phyloP scores from a whole-genome alignment of 1,140 invertebrate species.

The Hyles euphorbiae region DNA sequence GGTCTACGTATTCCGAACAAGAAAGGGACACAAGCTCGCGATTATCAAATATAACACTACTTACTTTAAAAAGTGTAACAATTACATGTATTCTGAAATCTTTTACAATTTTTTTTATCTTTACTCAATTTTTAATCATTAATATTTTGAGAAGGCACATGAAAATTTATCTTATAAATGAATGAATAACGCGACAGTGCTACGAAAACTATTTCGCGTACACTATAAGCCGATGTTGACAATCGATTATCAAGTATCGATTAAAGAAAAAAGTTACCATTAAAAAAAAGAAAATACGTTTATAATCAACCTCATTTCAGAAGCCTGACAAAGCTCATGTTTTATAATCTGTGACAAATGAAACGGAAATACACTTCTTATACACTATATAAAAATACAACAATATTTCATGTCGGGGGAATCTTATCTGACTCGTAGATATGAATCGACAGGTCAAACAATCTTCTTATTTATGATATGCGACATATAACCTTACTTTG shows the following conservation, averaged over 20 bases:
- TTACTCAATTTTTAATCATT: constrained; percentile 38
- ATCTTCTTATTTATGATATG: constrained; percentile 6
- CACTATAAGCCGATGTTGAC: too few relatives aligned
- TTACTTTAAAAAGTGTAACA: constrained; percentile 52
- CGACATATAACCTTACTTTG: constrained; percentile 6
- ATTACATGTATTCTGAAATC: constrained; percentile 57
- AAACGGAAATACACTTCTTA: constrained; percentile 29
- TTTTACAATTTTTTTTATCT: constrained; percentile 42
- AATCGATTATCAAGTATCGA: too few relatives aligned
- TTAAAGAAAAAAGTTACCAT: too few relatives aligned
- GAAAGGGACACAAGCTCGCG: constrained; percentile 22
- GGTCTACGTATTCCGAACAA: constrained; percentile 23
- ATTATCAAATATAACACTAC: constrained; percentile 50
- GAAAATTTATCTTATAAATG: constrained; percentile 61
- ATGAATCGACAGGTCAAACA: neutral
- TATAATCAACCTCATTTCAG: too few relatives aligned
- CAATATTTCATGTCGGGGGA: constrained; percentile 42
- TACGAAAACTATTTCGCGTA: constrained; percentile 5
- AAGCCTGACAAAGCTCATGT: too few relatives aligned
- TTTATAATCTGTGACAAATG: too few relatives aligned
- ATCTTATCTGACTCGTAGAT: neutral
- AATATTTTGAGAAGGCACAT: constrained; percentile 68
- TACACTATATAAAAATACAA: constrained; percentile 66
- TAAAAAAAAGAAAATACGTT: too few relatives aligned
- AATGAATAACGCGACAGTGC: constrained; percentile 52